phyloP scores from a whole-genome alignment of 2,797 vertebrate genomes.

The Urosaurus nigricauda region DNA sequence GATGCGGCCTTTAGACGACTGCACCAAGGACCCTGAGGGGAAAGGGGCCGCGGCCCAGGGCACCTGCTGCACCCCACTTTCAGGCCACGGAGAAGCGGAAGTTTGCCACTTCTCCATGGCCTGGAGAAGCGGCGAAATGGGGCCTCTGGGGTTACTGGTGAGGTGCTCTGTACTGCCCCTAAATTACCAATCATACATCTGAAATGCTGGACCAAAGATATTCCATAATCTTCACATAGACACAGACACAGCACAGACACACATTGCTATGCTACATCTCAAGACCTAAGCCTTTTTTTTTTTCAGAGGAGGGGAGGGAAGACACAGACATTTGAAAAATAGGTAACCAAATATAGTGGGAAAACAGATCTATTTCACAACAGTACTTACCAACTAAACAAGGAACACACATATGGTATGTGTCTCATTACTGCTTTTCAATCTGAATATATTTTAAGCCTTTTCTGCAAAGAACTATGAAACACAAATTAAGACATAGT shows the following conservation, averaged over 20 bases:
- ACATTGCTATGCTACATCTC: background rate
- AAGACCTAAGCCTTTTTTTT: background rate
- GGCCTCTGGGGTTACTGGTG: too few relatives aligned
- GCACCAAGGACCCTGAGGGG: too few relatives aligned
- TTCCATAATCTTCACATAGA: background rate
- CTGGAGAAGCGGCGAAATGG: too few relatives aligned
- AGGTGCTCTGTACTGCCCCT: too few relatives aligned
- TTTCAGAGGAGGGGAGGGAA: background rate
- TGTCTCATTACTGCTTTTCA: constrained; percentile 13
- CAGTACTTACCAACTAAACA: background rate
- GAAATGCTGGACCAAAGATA: background rate
- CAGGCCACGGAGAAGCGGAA: too few relatives aligned
- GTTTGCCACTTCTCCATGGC: too few relatives aligned
- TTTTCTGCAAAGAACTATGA: background rate
- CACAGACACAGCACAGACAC: too few relatives aligned
- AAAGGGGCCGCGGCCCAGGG: too few relatives aligned
- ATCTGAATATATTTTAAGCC: constrained; percentile 7
- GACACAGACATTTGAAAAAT: background rate
- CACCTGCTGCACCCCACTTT: too few relatives aligned
- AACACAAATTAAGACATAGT: background rate
- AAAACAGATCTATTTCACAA: constrained; percentile 8
- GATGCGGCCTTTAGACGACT: too few relatives aligned
- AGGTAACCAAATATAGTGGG: background rate
- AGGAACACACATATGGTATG: constrained; percentile 13
- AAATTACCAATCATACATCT: background rate